Conservation (phyloP, 2,797 vertebrate species). For the Labroides dimidiatus region DNA sequence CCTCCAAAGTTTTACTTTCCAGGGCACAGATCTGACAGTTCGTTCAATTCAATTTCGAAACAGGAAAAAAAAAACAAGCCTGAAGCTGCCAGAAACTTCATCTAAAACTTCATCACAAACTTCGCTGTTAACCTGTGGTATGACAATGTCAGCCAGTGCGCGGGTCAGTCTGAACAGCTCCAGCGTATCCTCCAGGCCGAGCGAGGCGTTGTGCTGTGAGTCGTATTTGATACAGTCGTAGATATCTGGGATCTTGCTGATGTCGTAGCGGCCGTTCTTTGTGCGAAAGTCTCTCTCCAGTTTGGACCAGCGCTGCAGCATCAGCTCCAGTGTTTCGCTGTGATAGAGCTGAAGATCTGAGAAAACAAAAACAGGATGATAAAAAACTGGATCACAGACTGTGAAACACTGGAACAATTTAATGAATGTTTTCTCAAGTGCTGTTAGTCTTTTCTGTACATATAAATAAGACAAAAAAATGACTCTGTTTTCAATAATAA, state of each 20-base stretch:
- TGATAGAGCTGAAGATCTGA: constrained; percentile 96
- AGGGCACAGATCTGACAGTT: background rate
- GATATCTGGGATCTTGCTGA: constrained; percentile 98
- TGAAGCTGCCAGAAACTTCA: background rate
- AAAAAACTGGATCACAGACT: too few relatives aligned
- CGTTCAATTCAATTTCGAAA: background rate
- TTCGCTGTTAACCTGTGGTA: constrained; percentile 89
- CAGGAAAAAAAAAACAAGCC: too few relatives aligned
- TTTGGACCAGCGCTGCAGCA: constrained; percentile 97
- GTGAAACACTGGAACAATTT: background rate
- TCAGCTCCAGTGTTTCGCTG: constrained; percentile 94
- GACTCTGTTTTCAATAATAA: too few relatives aligned
- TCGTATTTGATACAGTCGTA: constrained; percentile 98
- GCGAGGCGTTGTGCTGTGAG: constrained; percentile 90
- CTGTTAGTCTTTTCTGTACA: background rate
- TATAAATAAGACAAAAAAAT: too few relatives aligned
- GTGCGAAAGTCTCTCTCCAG: constrained; percentile 94
- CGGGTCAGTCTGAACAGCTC: constrained; percentile 93
- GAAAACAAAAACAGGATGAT: background rate
- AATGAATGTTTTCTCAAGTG: background rate
- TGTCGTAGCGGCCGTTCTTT: constrained; percentile 95
- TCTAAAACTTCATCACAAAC: background rate
- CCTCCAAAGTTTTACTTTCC: background rate
- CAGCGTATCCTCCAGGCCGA: constrained; percentile 91
- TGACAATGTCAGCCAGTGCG: constrained; percentile 93